Evolutionary conservation across 2,797 vertebrate species (phyloP).

Genomic region (Pygocentrus nattereri): DNA sequence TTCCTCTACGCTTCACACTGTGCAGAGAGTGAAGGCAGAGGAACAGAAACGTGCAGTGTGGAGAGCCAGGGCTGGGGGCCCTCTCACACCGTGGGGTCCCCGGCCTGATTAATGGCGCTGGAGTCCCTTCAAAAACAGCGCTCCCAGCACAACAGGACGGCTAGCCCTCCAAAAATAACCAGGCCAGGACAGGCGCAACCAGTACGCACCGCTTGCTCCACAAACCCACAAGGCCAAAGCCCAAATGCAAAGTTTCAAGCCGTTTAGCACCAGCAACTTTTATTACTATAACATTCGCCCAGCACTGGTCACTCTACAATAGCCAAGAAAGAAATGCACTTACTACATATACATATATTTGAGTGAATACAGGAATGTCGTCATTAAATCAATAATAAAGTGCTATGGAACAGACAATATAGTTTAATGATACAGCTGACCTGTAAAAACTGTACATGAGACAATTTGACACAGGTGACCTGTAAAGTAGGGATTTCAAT

Average conservation of each 20-base stretch:
- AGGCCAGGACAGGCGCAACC: constrained; percentile 60
- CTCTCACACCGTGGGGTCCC: constrained; percentile 82
- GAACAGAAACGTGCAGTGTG: constrained; percentile 87
- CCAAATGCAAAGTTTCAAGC: constrained; percentile 63
- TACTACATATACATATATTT: neutral
- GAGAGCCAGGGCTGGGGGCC: constrained; percentile 84
- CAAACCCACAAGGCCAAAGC: constrained; percentile 63
- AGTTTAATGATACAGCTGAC: neutral
- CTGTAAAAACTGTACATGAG: neutral
- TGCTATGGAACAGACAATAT: neutral
- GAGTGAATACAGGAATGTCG: constrained; percentile 20
- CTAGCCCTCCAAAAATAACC: constrained; percentile 86
- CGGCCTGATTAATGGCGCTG: constrained; percentile 95
- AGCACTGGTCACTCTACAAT: constrained; percentile 41
- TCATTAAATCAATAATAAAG: too few relatives aligned
- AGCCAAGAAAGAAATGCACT: neutral
- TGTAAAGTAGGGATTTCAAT: too few relatives aligned
- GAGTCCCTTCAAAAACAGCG: constrained; percentile 89
- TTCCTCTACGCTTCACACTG: constrained; percentile 94
- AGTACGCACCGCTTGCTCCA: constrained; percentile 46
- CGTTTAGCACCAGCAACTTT: constrained; percentile 58
- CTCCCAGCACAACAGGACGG: constrained; percentile 78
- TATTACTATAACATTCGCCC: constrained; percentile 46
- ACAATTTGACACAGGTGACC: too few relatives aligned
- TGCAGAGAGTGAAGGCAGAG: constrained; percentile 80